Conservation (phyloP, 1,140 invertebrate species). For the Anthonomus grandis region DNA sequence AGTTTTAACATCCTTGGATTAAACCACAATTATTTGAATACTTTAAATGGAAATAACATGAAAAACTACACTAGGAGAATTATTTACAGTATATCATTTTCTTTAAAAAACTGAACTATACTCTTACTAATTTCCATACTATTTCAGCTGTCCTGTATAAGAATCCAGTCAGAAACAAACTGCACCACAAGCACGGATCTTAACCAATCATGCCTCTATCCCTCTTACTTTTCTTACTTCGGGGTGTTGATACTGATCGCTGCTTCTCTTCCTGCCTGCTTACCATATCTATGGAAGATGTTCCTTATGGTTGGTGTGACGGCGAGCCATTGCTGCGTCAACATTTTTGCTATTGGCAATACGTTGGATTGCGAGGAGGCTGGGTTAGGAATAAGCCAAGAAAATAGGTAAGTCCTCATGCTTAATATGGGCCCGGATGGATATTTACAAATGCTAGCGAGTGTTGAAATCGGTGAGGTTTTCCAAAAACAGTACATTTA, state of each 20-base stretch:
- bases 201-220: constrained; percentile 57
- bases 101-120: too few relatives aligned
- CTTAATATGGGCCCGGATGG: too few relatives aligned
- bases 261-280: constrained; percentile 68
- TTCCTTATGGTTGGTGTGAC: constrained; percentile 60
- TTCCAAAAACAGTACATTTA: not conserved
- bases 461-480: too few relatives aligned
- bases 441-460: too few relatives aligned
- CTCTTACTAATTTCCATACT: too few relatives aligned
- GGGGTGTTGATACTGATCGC: constrained; percentile 67
- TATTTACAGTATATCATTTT: too few relatives aligned
- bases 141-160: constrained; percentile 40
- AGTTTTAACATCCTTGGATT: too few relatives aligned
- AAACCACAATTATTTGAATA: too few relatives aligned
- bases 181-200: constrained; percentile 24
- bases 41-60: too few relatives aligned
- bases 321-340: constrained; percentile 59
- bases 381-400: constrained; percentile 45
- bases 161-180: constrained; percentile 33
- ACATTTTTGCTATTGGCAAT: constrained; percentile 56
- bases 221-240: constrained; percentile 72
- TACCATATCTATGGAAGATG: constrained; percentile 68
- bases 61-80: too few relatives aligned
- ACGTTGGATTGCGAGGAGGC: constrained; percentile 52
- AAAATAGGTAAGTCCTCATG: too few relatives aligned